These are phyloP conservation scores for Ginglymostoma cirratum DNA, from an alignment of 2,113 vertebrate species.

Conservation along the genomic window DNA sequence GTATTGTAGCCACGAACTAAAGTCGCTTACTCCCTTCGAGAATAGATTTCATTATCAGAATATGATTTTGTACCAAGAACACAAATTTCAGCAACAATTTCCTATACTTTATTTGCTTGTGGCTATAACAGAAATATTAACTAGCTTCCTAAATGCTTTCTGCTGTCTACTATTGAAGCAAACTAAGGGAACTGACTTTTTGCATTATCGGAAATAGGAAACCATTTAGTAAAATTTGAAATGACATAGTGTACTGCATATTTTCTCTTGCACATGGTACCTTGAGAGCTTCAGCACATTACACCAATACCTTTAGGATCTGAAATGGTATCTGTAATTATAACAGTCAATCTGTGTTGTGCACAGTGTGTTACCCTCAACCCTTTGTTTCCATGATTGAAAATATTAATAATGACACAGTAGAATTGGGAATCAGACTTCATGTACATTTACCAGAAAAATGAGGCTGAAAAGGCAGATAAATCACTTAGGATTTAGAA, in stretches of 20 bases:
- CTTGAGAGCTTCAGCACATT: background rate
- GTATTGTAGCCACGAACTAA: background rate
- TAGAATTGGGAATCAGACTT: background rate
- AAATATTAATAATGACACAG: constrained; percentile 18
- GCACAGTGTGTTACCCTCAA: background rate
- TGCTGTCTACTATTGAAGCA: background rate
- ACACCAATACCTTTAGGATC: background rate
- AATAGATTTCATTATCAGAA: constrained; percentile 3
- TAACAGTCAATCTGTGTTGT: constrained; percentile 1
- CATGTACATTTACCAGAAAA: background rate
- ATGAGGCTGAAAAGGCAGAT: background rate
- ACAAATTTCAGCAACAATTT: background rate
- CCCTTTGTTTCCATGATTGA: background rate
- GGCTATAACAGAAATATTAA: background rate
- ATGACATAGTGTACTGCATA: background rate
- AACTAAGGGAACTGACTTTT: background rate
- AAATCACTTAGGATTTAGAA: background rate
- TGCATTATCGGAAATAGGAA: background rate
- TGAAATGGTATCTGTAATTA: constrained; percentile 8
- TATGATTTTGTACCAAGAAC: background rate
- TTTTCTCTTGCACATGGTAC: background rate
- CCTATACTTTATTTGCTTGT: background rate
- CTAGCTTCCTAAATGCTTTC: background rate
- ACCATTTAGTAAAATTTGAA: background rate
- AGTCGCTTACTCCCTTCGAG: background rate